phyloP scores from a whole-genome alignment of 2,888 invertebrate genomes.

The Oasisia sp. region DNA sequence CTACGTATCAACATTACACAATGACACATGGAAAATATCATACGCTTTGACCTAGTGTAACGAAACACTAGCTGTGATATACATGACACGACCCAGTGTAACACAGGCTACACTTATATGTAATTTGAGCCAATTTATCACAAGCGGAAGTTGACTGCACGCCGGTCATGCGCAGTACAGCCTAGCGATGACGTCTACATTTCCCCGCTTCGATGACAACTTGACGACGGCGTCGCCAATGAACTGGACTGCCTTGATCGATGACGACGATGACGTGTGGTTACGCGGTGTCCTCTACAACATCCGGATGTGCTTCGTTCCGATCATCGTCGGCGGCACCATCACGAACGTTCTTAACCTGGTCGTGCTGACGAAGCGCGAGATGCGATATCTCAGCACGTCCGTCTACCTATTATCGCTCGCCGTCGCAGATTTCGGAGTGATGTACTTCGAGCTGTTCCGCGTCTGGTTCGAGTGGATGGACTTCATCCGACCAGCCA shows the following conservation, averaged over 20 bases:
- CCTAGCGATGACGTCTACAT: not conserved
- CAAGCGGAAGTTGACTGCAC: too few species aligned
- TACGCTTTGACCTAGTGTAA: not conserved
- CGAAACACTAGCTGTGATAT: not conserved
- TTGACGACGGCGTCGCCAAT: not conserved
- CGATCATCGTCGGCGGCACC: slow-evolving; percentile 37
- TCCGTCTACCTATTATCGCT: slow-evolving; percentile 38
- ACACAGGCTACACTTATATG: not conserved
- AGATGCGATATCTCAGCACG: slow-evolving; percentile 39
- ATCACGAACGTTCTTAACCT: slow-evolving; percentile 41
- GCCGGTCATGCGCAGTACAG: not conserved
- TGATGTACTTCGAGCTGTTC: slow-evolving; percentile 41
- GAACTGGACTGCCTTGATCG: not conserved
- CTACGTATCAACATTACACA: not conserved
- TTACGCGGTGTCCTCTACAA: slow-evolving; percentile 24
- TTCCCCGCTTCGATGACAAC: not conserved
- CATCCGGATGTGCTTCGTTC: slow-evolving; percentile 39
- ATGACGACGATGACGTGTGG: slow-evolving; percentile 22
- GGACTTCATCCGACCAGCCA: slow-evolving; percentile 31
- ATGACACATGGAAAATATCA: not conserved
- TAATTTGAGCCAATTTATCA: not conserved
- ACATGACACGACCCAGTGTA: not conserved
- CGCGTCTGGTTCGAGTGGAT: slow-evolving; percentile 42
- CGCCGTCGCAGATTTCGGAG: slow-evolving; percentile 39
- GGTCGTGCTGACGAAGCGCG: slow-evolving; percentile 31